Base-by-base conservation (phyloP, 2,797 vertebrate species). In the Hoplostethus atlanticus region DNA sequence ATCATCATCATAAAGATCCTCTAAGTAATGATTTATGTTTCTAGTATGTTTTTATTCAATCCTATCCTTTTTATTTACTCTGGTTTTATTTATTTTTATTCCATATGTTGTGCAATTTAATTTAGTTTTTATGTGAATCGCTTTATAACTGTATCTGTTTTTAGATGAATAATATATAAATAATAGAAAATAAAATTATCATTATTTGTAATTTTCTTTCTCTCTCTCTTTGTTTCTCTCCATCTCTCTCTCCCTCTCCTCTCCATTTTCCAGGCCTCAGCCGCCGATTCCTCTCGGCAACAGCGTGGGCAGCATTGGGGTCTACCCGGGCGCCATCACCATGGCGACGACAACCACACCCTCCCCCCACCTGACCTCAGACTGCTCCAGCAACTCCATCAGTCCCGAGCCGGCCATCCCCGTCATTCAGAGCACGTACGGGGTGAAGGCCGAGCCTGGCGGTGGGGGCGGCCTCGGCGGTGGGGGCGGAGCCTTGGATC, bases 341-440 rank as follows among this genome's bases (percentile, higher is more conserved):
- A 97, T 98, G 97, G 96, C 96, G 0, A 96, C 96, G 38, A 93
- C 86, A 5, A 82, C 96, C 87, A 97, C 97, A 0, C 96, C 96
- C 0, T 98, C 97, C 53, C 97, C 97, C 67, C 98, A 97, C 92
- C 95, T 98, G 96, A 97, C 97, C 75, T 98, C 98, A 28, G 97
- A 99, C 95, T 98, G 97, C 96, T 99, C 98, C 47, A 99, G 98
- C 92, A 96, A 96, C 83, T 99, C 98, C 0, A 97, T 94, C 89
- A 99, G 98, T 92, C 98, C 98, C 0, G 97, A 99, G 80, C 98
- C 97, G 71, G 94, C 95, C 92, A 96, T 97, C 89, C 97, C 97
- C 0, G 96, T 98, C 94, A 98, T 99, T 81, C 97, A 98, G 95
- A 98, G 97, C 95, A 96, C 96, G 86, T 99, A 97, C 0, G 93